Conservation (phyloP, 1,140 invertebrate species). For the Drosophila guanche region DNA sequence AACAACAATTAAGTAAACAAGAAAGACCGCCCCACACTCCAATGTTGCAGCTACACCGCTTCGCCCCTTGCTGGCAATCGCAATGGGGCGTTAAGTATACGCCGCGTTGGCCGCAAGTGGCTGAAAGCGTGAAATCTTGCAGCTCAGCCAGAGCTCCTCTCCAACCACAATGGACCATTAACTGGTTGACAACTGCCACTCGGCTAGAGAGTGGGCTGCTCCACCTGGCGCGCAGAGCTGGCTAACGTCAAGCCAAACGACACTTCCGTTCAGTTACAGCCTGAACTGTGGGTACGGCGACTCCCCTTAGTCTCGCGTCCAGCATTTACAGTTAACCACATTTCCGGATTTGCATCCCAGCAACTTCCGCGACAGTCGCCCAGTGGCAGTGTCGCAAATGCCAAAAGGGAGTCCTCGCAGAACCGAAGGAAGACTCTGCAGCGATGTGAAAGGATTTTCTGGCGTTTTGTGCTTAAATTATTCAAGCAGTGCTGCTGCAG, state of each 20-base stretch:
- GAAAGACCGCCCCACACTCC: conserved; percentile 38
- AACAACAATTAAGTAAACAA: conserved; percentile 54
- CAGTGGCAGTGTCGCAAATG: not conserved
- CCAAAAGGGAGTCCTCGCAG: conserved; percentile 9
- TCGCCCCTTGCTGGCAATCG: too few relatives aligned
- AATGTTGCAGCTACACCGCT: too few relatives aligned
- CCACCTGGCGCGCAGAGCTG: conserved; percentile 39
- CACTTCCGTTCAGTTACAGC: conserved; percentile 50
- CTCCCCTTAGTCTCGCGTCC: conserved; percentile 55
- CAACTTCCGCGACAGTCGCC: conserved; percentile 41
- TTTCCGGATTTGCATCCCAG: conserved; percentile 68
- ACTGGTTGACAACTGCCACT: conserved; percentile 46
- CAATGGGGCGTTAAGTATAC: conserved; percentile 53
- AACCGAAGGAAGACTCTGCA: conserved; percentile 28
- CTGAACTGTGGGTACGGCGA: not conserved
- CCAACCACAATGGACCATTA: conserved; percentile 66
- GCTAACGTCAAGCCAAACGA: conserved; percentile 60
- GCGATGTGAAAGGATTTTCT: conserved; percentile 37
- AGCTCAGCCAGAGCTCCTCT: conserved; percentile 17
- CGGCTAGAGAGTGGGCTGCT: conserved; percentile 30
- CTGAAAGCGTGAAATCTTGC: conserved; percentile 49
- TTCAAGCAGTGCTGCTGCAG: conserved; percentile 47
- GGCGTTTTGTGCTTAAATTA: conserved; percentile 40
- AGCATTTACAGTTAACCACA: conserved; percentile 70
- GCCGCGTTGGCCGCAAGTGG: conserved; percentile 59